Evolutionary conservation across 2,113 vertebrate genomes (phyloP).

Genomic region (Zeus faber): DNA sequence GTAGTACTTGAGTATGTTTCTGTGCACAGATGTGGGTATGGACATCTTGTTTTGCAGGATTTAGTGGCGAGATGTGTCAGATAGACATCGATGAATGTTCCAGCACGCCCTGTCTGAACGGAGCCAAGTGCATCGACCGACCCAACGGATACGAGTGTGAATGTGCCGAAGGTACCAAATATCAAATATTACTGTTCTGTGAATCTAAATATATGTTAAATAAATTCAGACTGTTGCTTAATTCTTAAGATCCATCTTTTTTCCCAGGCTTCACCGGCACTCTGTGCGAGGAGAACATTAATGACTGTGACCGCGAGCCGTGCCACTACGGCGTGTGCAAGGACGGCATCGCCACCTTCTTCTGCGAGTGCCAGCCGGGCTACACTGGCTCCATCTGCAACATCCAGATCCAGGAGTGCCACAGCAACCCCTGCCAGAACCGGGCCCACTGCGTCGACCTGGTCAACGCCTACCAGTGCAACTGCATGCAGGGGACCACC

Average conservation of each 20-base stretch:
- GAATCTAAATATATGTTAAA: neutral
- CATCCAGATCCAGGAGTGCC: constrained; percentile 87
- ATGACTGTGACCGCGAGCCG: constrained; percentile 87
- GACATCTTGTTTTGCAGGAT: constrained; percentile 81
- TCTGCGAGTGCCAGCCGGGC: constrained; percentile 82
- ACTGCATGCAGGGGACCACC: constrained; percentile 82
- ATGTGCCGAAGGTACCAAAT: constrained; percentile 85
- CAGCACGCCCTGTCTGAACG: constrained; percentile 91
- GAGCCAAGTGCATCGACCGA: constrained; percentile 91
- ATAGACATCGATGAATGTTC: constrained; percentile 94
- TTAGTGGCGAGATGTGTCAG: constrained; percentile 90
- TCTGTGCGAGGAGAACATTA: constrained; percentile 84
- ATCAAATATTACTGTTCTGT: neutral
- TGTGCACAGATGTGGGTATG: no score
- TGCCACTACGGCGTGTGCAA: constrained; percentile 89
- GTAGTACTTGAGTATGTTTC: no score
- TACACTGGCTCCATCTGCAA: constrained; percentile 92
- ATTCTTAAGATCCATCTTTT: neutral
- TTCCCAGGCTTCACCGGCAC: constrained; percentile 82
- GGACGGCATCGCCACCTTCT: constrained; percentile 89
- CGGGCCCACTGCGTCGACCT: constrained; percentile 88
- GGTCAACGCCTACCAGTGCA: constrained; percentile 90
- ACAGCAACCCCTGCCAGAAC: constrained; percentile 89
- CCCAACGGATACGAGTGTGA: constrained; percentile 93
- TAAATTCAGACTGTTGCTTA: neutral